These are phyloP conservation scores for Echeneis naucrates DNA, from an alignment of 2,797 vertebrate species.

Conservation along the genomic window DNA sequence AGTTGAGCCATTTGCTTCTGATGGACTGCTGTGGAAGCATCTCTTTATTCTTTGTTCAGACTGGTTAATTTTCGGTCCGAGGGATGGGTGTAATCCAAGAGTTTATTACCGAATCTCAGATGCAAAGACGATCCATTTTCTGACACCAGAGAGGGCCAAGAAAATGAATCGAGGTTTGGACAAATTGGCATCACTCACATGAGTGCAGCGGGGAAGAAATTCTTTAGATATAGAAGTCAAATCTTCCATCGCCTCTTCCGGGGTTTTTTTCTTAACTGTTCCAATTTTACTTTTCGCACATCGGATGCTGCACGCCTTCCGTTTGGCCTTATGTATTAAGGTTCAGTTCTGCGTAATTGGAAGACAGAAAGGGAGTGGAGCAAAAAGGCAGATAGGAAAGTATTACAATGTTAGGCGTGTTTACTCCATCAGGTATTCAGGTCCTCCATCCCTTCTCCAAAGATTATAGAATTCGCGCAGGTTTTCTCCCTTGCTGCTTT, in stretches of 20 bases:
- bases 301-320: too few relatives aligned
- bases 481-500: constrained; percentile 18
- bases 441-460: constrained; percentile 5
- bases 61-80: constrained; percentile 62
- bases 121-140: constrained; percentile 68
- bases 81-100: constrained; percentile 71
- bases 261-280: constrained; percentile 41
- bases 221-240: constrained; percentile 54
- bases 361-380: background rate
- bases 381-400: constrained; percentile 13
- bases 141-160: constrained; percentile 75
- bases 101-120: constrained; percentile 76
- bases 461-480: constrained; percentile 30
- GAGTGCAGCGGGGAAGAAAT: constrained; percentile 55
- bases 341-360: constrained; percentile 11
- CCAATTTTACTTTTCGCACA: background rate
- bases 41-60: constrained; percentile 69
- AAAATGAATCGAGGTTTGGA: constrained; percentile 73
- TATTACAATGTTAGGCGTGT: constrained; percentile 19
- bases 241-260: constrained; percentile 50
- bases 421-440: constrained; percentile 16
- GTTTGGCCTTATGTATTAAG: constrained; percentile 22
- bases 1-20: constrained; percentile 63
- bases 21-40: constrained; percentile 72
- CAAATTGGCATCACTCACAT: constrained; percentile 72